Evolutionary conservation across 2,888 invertebrate genomes (phyloP).

Genomic region (Xanthia togata): DNA sequence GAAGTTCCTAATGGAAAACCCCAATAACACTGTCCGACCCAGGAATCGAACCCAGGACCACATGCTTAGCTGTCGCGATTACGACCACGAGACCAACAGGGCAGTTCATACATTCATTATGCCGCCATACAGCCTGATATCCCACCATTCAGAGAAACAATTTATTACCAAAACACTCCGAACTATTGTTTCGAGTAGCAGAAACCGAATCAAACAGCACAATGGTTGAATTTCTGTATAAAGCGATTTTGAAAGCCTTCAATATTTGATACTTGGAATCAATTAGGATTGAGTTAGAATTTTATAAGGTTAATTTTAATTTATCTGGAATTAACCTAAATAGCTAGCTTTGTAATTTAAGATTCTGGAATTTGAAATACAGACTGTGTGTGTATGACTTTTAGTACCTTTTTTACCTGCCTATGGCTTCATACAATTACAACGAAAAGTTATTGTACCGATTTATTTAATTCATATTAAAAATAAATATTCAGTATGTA

Average conservation of each 20-base stretch:
- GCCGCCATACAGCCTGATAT: too few species aligned
- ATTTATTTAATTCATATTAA: background rate
- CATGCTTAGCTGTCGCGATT: too few species aligned
- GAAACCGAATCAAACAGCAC: constrained; percentile 57
- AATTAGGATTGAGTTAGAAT: constrained; percentile 43
- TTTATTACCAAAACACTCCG: constrained; percentile 75
- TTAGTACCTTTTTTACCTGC: too few species aligned
- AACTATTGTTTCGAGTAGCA: constrained; percentile 70
- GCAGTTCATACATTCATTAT: background rate
- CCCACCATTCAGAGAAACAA: constrained; percentile 69
- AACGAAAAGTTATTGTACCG: background rate
- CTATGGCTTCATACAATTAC: background rate
- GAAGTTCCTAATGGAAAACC: too few species aligned
- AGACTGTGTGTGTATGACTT: background rate
- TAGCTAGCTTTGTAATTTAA: too few species aligned
- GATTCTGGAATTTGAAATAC: constrained; percentile 2
- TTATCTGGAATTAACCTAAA: too few species aligned
- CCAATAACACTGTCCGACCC: too few species aligned
- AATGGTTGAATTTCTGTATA: constrained; percentile 40
- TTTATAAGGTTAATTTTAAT: background rate
- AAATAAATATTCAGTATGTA: background rate
- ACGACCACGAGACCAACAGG: too few species aligned
- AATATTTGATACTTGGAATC: constrained; percentile 47
- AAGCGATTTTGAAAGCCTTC: constrained; percentile 39
- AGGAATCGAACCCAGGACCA: too few species aligned